Base-by-base conservation (phyloP, 2,113 vertebrate genomes). In the Lycocorax pyrrhopterus region DNA sequence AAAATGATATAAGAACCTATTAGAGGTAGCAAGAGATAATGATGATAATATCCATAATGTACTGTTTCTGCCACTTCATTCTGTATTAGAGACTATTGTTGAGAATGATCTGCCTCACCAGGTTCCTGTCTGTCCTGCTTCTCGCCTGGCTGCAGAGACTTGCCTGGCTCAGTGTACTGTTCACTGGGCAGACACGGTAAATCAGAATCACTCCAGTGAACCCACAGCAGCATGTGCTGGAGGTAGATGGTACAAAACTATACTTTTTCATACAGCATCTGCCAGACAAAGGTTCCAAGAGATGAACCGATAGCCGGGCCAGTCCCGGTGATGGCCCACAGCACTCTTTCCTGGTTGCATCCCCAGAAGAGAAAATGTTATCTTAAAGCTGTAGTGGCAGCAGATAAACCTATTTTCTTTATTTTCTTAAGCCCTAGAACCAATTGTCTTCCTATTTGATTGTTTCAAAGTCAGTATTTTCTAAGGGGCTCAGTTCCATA, bases 1-100 rank as follows among this genome's bases (percentile, higher is more conserved):
- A 92, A 96, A 97, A 94, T 96, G 76, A 94, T 94, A 92, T 95
- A 96, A 96, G 95, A 97, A 96, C 92, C 95, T 96, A 96, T 96
- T 96, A 94, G 56, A 89, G 47, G 64, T 90, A 96, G 94, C 88
- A 93, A 93, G 85, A 96, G 76, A 96, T 96, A 96, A 96, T 95
- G 92, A 95, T 1, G 73, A 92, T 96, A 95, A 96, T 94, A 93
- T 90, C 93, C 76, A 68, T 96, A 95, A 96, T 96, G 90, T 96
- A 94, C 94, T 95, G 87, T 93, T 97, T 96, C 96, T 96, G 90
- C 93, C 92, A 96, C 93, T 97, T 93, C 94, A 86, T 93, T 96
- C 95, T 92, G 73, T 77, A 56, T 90, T 95, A 94, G 72, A 74
- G 76, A 49, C 83, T 81, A 75, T 96, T 95, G 93, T 93, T 88